Base-by-base conservation (phyloP, 2,888 invertebrate species). In the Ligdia adustata region DNA sequence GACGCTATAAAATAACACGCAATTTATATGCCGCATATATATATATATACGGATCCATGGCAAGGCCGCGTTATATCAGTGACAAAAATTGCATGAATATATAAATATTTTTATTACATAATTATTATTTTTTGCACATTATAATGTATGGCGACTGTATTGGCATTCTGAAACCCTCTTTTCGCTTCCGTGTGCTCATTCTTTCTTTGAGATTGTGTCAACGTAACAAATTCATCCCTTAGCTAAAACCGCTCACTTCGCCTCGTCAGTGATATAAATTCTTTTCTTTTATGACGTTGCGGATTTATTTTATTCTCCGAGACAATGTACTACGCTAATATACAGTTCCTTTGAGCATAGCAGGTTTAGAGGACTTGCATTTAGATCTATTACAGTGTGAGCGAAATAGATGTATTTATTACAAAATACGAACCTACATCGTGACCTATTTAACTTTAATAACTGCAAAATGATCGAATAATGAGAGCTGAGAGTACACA, bases 231-330 rank as follows among this genome's bases (percentile, higher is more conserved):
- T 47, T 51, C 33, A 40, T 40, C 26, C 39, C 24, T 46, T 43
- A 24, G 43, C 31, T 38, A 29, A 41, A 35, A 50, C 35, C 34
- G 3, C 7, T 42, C 38, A 48, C 35, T 48, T 41, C 44, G 24
- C 37, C 37, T 38, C 41, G 44, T 44, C 39, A 44, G 31, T 44
- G 37, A 44, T 51, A 49, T 45, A 55, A 48, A 52, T 43, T 52
- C 49, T 31, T 40, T 43, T 27, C 29, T 41, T 52, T 52, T 52
- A 50, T 55, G 47, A 47, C 45, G 43, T 42, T 38, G 35, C 22
- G 26, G 45, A 52, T 51, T 49, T 49, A 55, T 55, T 55, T 55
- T 52, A 45, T 40, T 31, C 40, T 13, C 27, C 9, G 28, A 41
- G 45, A 45, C 50, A 35, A 45, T 45, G 35, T 41, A 28, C 28